These are phyloP conservation scores for Circaetus gallicus DNA, from an alignment of 2,113 vertebrate species.

Conservation along the genomic window DNA sequence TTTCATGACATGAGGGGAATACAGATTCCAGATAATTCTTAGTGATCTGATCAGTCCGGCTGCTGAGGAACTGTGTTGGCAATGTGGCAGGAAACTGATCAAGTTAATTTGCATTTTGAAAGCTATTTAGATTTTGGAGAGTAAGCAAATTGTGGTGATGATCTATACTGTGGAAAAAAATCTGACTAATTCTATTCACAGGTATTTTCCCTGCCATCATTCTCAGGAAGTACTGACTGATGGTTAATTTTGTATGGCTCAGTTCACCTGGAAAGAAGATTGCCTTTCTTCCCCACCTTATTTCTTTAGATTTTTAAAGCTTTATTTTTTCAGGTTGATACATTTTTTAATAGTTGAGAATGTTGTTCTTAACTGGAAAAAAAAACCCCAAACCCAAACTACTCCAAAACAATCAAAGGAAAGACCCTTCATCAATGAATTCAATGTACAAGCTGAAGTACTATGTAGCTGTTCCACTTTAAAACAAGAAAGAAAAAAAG, in stretches of 20 bases:
- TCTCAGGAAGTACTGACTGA: neutral
- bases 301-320: neutral
- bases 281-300: neutral
- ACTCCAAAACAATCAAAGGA: neutral
- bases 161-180: neutral
- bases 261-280: neutral
- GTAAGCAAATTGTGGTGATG: neutral
- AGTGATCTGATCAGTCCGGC: neutral
- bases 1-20: neutral
- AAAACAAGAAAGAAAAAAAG: neutral
- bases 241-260: neutral
- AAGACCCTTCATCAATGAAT: neutral
- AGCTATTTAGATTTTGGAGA: neutral
- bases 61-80: neutral
- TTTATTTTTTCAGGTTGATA: neutral
- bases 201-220: neutral
- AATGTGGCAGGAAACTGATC: neutral
- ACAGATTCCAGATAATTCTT: neutral
- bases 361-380: neutral
- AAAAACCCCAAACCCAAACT: rapidly evolving
- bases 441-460: neutral
- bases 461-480: neutral
- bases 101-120: neutral
- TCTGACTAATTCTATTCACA: neutral
- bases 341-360: neutral